These are phyloP conservation scores for Tenthredo scrophulariae DNA, from an alignment of 2,888 invertebrate species.

Conservation along the genomic window DNA sequence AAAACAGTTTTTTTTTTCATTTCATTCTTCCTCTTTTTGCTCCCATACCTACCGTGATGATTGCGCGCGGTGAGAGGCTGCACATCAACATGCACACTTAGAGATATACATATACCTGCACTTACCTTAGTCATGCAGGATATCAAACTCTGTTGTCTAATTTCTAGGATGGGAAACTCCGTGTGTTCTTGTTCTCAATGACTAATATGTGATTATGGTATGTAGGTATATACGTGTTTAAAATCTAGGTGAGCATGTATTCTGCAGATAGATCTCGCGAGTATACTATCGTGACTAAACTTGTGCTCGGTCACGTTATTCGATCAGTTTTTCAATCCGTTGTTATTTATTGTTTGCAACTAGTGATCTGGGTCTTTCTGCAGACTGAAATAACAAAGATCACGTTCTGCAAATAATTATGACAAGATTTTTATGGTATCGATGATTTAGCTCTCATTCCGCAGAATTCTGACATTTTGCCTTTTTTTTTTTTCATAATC, in stretches of 20 bases:
- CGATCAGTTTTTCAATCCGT: slow-evolving; percentile 1
- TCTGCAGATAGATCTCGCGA: neutral
- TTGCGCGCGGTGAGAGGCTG: slow-evolving; percentile 20
- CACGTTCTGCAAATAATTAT: neutral
- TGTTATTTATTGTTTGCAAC: slow-evolving; percentile 3
- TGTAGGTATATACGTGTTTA: neutral
- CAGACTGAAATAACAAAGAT: slow-evolving; percentile 13
- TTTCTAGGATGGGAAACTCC: slow-evolving; percentile 36
- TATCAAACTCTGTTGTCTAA: slow-evolving; percentile 18
- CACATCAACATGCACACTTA: neutral
- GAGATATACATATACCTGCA: neutral
- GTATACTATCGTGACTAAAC: neutral
- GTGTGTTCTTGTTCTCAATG: slow-evolving; percentile 43
- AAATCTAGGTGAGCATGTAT: neutral
- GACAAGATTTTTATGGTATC: neutral
- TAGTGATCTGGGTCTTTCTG: slow-evolving; percentile 1
- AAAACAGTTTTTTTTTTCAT: slow-evolving; percentile 27
- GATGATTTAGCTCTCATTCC: neutral
- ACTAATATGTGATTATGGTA: slow-evolving; percentile 22
- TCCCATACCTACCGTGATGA: slow-evolving; percentile 54
- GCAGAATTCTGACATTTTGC: neutral
- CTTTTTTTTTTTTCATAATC: neutral
- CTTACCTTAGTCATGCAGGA: neutral
- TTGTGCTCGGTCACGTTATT: slow-evolving; percentile 13
- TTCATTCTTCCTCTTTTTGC: slow-evolving; percentile 46